Evolutionary conservation across 2,888 invertebrate genomes (phyloP).

Genomic region (Petrolisthes manimaculis): DNA sequence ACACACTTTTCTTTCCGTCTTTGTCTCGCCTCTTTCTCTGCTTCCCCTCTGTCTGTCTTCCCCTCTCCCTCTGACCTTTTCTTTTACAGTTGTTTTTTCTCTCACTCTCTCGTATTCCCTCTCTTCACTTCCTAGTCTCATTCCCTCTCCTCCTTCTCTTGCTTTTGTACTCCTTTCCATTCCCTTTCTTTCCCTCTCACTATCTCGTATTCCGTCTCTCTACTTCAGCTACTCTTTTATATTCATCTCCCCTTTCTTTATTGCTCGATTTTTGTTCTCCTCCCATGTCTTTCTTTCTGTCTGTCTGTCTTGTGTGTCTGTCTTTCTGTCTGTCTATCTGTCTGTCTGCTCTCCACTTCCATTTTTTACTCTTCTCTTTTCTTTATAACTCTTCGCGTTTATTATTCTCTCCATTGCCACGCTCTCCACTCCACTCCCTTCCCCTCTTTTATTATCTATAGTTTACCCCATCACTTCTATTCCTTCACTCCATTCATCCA

Average conservation of each 20-base stretch:
- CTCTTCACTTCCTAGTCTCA: background rate
- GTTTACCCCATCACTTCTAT: background rate
- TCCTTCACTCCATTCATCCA: background rate
- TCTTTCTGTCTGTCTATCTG: background rate
- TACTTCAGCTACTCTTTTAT: constrained; percentile 8
- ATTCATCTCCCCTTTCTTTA: constrained; percentile 9
- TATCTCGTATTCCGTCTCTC: constrained; percentile 3
- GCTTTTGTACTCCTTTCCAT: background rate
- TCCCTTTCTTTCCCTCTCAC: constrained; percentile 1
- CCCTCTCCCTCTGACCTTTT: no score
- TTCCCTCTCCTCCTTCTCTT: background rate
- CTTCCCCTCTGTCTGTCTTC: background rate
- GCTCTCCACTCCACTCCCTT: no score
- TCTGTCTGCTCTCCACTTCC: no score
- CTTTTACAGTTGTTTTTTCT: no score
- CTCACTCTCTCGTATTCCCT: background rate
- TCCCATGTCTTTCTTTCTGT: background rate
- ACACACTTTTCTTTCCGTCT: constrained; percentile 1
- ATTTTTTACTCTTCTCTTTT: no score
- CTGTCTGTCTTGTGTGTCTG: background rate
- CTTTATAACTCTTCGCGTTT: background rate
- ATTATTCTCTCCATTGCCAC: background rate
- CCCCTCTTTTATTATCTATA: background rate
- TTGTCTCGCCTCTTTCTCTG: background rate
- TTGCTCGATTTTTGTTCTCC: no score